Conservation (phyloP, 2,797 vertebrate genomes). For the Danio kyathit region DNA sequence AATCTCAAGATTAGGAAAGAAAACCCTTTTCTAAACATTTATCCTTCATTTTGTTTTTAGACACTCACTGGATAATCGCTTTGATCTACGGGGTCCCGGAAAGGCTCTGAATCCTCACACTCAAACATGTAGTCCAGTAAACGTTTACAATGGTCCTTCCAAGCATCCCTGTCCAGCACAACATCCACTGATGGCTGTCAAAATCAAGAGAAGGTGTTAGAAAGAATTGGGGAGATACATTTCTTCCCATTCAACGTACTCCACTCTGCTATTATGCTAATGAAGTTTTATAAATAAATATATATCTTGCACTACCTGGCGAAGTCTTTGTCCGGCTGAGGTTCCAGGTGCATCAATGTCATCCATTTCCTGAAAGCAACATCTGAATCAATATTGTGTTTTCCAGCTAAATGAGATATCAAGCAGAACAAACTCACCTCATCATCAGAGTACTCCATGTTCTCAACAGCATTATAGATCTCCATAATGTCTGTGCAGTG, state of each 20-base stretch:
- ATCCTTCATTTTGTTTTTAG: too few relatives aligned
- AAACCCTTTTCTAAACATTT: neutral
- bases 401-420: neutral
- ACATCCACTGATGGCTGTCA: conserved; percentile 74
- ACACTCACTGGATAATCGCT: conserved; percentile 89
- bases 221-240: neutral
- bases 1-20: neutral
- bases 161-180: conserved; percentile 84
- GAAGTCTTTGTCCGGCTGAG: conserved; percentile 76
- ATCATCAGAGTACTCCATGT: conserved; percentile 87
- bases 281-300: neutral
- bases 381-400: neutral
- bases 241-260: neutral
- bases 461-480: conserved; percentile 87
- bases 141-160: conserved; percentile 91
- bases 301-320: conserved; percentile 72
- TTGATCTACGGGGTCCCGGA: conserved; percentile 93
- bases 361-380: conserved; percentile 72
- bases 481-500: conserved; percentile 91
- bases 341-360: conserved; percentile 80
- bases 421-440: conserved; percentile 76
- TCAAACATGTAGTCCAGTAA: conserved; percentile 92
- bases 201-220: conserved; percentile 49
- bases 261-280: neutral
- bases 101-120: conserved; percentile 97